phyloP scores from a whole-genome alignment of 2,113 vertebrate genomes.

The Colossoma macropomum region DNA sequence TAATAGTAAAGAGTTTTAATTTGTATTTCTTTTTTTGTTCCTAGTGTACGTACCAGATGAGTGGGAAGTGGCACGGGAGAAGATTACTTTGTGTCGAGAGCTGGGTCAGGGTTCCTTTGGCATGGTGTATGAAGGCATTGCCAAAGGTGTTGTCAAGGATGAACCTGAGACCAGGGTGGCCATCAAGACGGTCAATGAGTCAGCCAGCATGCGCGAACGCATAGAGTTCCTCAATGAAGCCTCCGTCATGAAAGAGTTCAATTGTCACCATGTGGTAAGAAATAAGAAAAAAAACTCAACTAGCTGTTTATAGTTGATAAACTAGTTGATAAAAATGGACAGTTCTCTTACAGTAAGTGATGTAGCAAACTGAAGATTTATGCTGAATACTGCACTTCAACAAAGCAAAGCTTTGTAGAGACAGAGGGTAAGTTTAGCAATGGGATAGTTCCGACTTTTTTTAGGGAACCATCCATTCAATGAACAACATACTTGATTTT shows the following conservation, averaged over 20 bases:
- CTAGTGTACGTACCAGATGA: conserved; percentile 96
- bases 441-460: too few relatives aligned
- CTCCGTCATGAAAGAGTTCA: conserved; percentile 99
- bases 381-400: not conserved
- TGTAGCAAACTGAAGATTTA: not conserved
- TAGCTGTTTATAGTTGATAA: not conserved
- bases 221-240: conserved; percentile 98
- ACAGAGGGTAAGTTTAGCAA: too few relatives aligned
- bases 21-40: not conserved
- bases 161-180: conserved; percentile 94
- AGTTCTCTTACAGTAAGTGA: not conserved
- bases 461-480: too few relatives aligned
- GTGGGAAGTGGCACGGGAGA: conserved; percentile 97
- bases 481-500: too few relatives aligned
- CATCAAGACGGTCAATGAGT: conserved; percentile 97
- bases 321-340: not conserved
- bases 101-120: conserved; percentile 97
- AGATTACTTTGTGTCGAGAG: conserved; percentile 94
- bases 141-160: conserved; percentile 95
- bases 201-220: conserved; percentile 94
- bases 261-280: conserved; percentile 98
- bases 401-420: not conserved
- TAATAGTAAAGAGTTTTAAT: not conserved
- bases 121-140: conserved; percentile 97
- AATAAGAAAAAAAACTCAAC: not conserved